Evolutionary conservation across 2,888 invertebrate genomes (phyloP).

Genomic region (Zaprionus bogoriensis): DNA sequence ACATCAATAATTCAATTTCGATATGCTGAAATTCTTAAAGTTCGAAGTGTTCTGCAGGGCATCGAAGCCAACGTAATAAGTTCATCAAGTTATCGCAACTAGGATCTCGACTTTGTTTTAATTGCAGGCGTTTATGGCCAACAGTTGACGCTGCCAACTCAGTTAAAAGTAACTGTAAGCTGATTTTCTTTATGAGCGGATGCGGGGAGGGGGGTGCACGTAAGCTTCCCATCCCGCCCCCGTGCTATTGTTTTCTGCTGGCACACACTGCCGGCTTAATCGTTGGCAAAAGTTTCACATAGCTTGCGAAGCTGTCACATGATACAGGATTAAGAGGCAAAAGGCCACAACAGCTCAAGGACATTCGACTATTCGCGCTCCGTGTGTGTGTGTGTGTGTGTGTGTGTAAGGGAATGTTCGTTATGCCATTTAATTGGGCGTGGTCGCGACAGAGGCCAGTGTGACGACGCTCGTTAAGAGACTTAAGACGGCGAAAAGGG

Average conservation of each 20-base stretch:
- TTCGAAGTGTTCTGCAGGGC: not conserved
- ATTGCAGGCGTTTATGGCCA: constrained; percentile 10
- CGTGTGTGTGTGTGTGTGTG: not conserved
- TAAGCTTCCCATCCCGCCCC: not conserved
- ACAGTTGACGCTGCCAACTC: constrained; percentile 5
- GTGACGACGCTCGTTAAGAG: constrained; percentile 26
- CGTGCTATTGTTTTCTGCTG: constrained; percentile 11
- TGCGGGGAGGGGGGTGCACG: not conserved
- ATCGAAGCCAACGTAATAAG: not conserved
- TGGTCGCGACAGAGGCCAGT: constrained; percentile 23
- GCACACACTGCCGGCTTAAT: constrained; percentile 25
- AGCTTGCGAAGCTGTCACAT: constrained; percentile 26
- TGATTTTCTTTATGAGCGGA: constrained; percentile 32
- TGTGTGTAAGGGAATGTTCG: constrained; percentile 14
- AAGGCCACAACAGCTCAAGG: constrained; percentile 57
- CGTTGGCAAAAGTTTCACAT: constrained; percentile 46
- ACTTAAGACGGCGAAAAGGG: constrained; percentile 7
- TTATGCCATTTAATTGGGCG: constrained; percentile 43
- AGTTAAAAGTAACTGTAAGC: constrained; percentile 13
- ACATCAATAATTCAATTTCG: too few species aligned
- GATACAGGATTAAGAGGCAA: constrained; percentile 52
- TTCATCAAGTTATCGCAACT: not conserved
- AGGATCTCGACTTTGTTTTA: not conserved
- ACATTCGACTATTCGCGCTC: constrained; percentile 35
- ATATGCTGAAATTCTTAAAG: too few species aligned